Evolutionary conservation across 1,140 invertebrate genomes (phyloP).

Genomic region (Chlorops oryzae): DNA sequence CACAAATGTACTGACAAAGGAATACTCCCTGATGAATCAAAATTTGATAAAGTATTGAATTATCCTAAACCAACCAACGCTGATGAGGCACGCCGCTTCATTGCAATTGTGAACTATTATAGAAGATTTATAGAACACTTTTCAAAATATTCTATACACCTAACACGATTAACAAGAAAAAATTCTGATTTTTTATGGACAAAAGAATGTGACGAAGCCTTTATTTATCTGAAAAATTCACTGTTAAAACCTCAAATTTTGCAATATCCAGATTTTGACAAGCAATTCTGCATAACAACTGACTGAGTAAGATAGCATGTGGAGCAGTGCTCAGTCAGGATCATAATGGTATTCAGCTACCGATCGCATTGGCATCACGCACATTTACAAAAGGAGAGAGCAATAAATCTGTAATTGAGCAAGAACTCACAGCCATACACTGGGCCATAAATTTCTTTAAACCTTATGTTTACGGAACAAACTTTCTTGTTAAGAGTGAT

Average conservation of each 20-base stretch:
- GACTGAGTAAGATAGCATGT: constrained; percentile 37
- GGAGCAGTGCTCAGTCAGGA: constrained; percentile 37
- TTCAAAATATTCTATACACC: not conserved
- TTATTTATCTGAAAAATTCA: not conserved
- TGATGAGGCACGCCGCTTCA: no score
- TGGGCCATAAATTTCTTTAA: constrained; percentile 47
- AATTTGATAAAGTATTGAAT: not conserved
- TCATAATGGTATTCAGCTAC: constrained; percentile 23
- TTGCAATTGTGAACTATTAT: not conserved
- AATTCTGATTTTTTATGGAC: constrained; percentile 1
- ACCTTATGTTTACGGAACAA: constrained; percentile 36
- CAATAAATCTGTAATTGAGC: constrained; percentile 33
- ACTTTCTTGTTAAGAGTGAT: constrained; percentile 34
- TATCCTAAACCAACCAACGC: no score
- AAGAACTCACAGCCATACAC: constrained; percentile 41
- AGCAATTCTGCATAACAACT: constrained; percentile 25
- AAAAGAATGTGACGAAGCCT: no score
- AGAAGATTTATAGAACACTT: not conserved
- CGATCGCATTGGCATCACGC: constrained; percentile 29
- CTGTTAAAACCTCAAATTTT: not conserved
- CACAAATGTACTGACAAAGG: no score
- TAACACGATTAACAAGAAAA: constrained; percentile 4
- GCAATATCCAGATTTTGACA: constrained; percentile 5
- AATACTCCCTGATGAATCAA: no score
- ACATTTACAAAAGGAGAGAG: constrained; percentile 29